Evolutionary conservation across 2,113 vertebrate genomes (phyloP), one percentile per base, ranked within the genome.

Genomic region (Halichoeres trimaculatus): DNA sequence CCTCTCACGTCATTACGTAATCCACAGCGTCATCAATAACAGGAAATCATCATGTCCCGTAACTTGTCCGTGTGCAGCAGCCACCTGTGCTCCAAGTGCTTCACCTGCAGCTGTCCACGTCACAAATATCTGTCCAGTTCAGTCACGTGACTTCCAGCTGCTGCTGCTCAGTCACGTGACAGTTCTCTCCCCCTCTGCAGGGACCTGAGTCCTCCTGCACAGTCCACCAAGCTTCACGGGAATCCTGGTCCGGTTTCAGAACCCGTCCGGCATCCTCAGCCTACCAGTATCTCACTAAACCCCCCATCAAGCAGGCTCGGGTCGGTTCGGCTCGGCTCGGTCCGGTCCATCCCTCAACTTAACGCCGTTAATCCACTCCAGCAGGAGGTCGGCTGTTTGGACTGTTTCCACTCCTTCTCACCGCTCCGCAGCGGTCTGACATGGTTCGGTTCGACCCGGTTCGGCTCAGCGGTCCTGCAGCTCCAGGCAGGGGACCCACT

Each of bases 401-500:
- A 63, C 75, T 53, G 30, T 38, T 51, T 58, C 45, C 59, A 55
- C 72, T 73, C 55, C 11, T 60, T 85, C 81, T 77, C 84, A 30
- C 83, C 70, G 84, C 82, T 55, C 58, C 66, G 14, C 36, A 16
- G 83, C 76, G 79, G 81, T 70, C 38, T 12, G 40, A 20, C 13
- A 64, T 53, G 52, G 43, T 10, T 76, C 58, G 47, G 59, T 0
- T 43, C 26, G 23, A 23, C 0, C 0, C 14, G 34, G 36, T 0
- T 2, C 8, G 4, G 60, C 13, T 94, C 96, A 99, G 86, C 96
- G 95, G 16, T 96, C 95, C 79, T 94, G 94, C 80, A 99, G 94
- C 2, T 94, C 81, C 50, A 98, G 88, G 10, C 60, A 94, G 0
- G 97, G 97, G 0, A 98, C 95, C 97, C 97, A 98, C 83, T 96